Evolutionary conservation across 2,797 vertebrate genomes (phyloP).

Genomic region (Pangasius mekongensis): DNA sequence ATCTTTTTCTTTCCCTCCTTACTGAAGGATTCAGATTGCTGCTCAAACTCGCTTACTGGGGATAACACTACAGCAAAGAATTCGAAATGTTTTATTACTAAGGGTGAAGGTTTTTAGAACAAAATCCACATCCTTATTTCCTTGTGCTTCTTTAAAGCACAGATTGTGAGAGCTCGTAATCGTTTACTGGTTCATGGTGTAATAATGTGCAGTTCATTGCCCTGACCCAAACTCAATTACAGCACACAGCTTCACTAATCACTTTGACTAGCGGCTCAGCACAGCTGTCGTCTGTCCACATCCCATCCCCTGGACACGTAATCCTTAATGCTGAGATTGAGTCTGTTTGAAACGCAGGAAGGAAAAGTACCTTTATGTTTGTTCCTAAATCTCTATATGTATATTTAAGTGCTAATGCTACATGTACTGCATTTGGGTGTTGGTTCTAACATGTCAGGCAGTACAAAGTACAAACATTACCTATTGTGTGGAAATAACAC

Average conservation of each 20-base stretch:
- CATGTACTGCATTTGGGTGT: neutral
- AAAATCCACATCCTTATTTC: neutral
- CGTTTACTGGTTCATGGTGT: neutral
- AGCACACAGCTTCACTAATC: neutral
- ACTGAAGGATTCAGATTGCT: constrained; percentile 3
- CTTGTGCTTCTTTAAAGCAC: neutral
- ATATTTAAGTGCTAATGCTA: too few relatives aligned
- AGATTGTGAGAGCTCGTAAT: neutral
- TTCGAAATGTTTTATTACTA: neutral
- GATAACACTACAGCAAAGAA: neutral
- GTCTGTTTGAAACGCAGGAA: too few relatives aligned
- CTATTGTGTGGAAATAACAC: neutral
- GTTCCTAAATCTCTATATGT: too few relatives aligned
- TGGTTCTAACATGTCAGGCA: neutral
- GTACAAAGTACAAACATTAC: neutral
- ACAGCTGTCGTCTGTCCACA: neutral
- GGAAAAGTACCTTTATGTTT: neutral
- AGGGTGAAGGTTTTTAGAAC: neutral
- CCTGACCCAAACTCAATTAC: constrained; percentile 2
- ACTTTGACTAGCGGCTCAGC: neutral
- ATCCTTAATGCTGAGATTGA: neutral
- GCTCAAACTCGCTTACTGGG: neutral
- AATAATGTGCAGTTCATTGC: neutral
- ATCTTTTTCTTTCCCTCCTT: constrained; percentile 4
- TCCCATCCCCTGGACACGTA: neutral